phyloP scores from a whole-genome alignment of 1,140 invertebrate genomes.

The Calycopis cecrops region DNA sequence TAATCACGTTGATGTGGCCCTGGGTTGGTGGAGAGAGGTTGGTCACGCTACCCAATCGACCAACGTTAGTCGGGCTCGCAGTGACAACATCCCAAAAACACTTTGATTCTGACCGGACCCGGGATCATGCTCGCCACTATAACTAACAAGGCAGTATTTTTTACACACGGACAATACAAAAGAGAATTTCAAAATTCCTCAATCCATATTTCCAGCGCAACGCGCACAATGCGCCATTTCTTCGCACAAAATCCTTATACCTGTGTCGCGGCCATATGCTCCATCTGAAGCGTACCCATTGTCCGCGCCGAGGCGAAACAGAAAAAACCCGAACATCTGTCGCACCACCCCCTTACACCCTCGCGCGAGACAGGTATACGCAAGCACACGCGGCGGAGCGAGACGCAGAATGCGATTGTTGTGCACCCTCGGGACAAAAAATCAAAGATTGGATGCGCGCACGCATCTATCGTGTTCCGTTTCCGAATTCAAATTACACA shows the following conservation, averaged over 20 bases:
- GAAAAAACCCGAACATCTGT: slow-evolving; percentile 48
- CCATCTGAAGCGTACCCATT: slow-evolving; percentile 32
- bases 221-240: slow-evolving; percentile 6
- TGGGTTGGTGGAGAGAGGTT: too few relatives aligned
- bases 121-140: too few relatives aligned
- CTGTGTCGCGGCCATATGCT: slow-evolving; percentile 38
- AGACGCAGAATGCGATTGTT: slow-evolving; percentile 24
- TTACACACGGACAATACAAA: too few relatives aligned
- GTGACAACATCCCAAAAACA: too few relatives aligned
- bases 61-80: too few relatives aligned
- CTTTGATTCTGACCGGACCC: too few relatives aligned
- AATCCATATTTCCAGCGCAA: not conserved
- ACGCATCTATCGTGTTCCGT: slow-evolving; percentile 51
- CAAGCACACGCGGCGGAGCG: slow-evolving; percentile 14
- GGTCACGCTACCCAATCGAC: too few relatives aligned
- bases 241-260: slow-evolving; percentile 27
- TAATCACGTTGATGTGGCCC: too few relatives aligned
- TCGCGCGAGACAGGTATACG: slow-evolving; percentile 30
- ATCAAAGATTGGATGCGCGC: slow-evolving; percentile 46
- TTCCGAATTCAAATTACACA: slow-evolving; percentile 41
- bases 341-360: slow-evolving; percentile 44
- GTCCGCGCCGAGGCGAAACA: slow-evolving; percentile 37
- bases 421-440: slow-evolving; percentile 39
- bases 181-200: too few relatives aligned
- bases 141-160: too few relatives aligned